A percentile compares a stretch with the other conserved stretches of the same genome.
phyloP scores from a whole-genome alignment of 2,888 invertebrate species.

The Andrena camellia region DNA sequence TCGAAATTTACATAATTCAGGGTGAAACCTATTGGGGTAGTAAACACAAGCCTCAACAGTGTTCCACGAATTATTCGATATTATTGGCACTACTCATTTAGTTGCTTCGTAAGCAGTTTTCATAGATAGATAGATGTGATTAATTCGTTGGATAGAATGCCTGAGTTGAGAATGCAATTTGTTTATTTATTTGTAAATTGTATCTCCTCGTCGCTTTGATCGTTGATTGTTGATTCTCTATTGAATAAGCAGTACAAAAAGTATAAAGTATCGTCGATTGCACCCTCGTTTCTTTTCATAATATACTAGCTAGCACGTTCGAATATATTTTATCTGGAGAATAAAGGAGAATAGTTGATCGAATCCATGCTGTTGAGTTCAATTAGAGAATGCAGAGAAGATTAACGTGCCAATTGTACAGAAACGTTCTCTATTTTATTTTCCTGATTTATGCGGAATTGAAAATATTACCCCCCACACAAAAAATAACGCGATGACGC shows the following conservation, averaged over 20 bases:
- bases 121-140: background rate
- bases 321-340: background rate
- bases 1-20: background rate
- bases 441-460: slow-evolving; percentile 1
- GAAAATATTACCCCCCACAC: background rate
- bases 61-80: background rate
- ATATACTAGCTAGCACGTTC: background rate
- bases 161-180: background rate
- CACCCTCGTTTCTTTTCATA: background rate
- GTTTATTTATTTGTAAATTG: background rate
- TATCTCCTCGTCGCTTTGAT: slow-evolving; percentile 3
- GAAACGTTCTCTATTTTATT: slow-evolving; percentile 6
- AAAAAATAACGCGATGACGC: background rate
- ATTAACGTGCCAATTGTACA: slow-evolving; percentile 27
- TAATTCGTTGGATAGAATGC: background rate
- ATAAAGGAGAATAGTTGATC: background rate
- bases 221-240: background rate
- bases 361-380: background rate
- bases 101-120: slow-evolving; percentile 5
- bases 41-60: background rate
- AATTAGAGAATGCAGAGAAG: background rate
- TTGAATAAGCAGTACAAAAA: background rate
- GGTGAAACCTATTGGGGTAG: background rate
- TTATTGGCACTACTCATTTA: background rate
- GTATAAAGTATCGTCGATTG: background rate